These are phyloP conservation scores for Falco columbarius DNA, from an alignment of 2,797 vertebrate species.

Conservation along the genomic window DNA sequence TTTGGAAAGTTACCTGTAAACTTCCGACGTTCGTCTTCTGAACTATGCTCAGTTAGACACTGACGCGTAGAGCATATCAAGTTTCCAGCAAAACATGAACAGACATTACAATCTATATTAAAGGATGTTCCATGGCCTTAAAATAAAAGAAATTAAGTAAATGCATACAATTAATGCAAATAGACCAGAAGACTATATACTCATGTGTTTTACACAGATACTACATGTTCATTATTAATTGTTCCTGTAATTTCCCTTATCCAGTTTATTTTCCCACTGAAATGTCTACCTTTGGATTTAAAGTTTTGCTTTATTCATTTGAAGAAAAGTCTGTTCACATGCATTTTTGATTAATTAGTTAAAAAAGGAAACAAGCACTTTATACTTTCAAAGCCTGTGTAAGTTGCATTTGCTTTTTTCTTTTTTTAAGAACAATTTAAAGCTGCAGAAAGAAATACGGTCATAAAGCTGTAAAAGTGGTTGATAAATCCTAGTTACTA, in stretches of 20 bases:
- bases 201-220: background rate
- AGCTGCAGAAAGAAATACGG: background rate
- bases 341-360: background rate
- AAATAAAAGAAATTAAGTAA: conserved; percentile 17
- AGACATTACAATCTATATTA: conserved; percentile 88
- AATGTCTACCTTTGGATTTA: background rate
- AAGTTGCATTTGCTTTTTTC: background rate
- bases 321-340: background rate
- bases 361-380: background rate
- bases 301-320: background rate
- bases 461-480: background rate
- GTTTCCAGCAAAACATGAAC: conserved; percentile 91
- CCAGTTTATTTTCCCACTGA: background rate
- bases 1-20: conserved; percentile 83
- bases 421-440: background rate
- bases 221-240: background rate
- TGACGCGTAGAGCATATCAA: conserved; percentile 87
- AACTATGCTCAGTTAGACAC: conserved; percentile 82
- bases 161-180: background rate
- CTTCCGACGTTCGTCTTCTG: conserved; percentile 81
- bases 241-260: background rate
- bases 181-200: background rate
- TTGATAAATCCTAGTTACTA: background rate
- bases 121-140: conserved; percentile 90
- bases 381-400: background rate